phyloP scores from a whole-genome alignment of 2,888 invertebrate genomes.

The Ectropis crepuscularia region DNA sequence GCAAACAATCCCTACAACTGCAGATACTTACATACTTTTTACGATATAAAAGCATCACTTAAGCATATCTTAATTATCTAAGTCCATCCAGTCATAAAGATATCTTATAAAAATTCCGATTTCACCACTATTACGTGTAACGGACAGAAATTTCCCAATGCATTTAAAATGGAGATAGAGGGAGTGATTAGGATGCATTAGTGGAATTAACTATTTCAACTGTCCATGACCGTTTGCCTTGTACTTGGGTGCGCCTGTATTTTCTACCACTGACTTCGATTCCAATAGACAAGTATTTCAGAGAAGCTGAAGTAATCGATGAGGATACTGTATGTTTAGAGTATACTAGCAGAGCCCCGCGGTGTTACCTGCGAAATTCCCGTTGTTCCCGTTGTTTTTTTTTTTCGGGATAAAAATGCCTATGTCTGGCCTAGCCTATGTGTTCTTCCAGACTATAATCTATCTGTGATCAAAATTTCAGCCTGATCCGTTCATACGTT shows the following conservation, averaged over 20 bases:
- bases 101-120: conserved; percentile 29
- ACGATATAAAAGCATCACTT: background rate
- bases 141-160: conserved; percentile 36
- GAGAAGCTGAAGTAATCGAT: no score
- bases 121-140: conserved; percentile 36
- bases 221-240: conserved; percentile 37
- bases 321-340: no score
- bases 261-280: no score
- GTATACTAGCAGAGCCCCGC: no score
- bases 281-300: no score
- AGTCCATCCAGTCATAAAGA: conserved; percentile 24
- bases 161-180: conserved; percentile 37
- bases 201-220: conserved; percentile 38
- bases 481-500: no score
- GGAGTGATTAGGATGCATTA: conserved; percentile 40
- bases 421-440: no score
- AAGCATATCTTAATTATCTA: conserved; percentile 20
- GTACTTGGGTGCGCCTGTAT: conserved; percentile 20
- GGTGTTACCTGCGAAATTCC: no score
- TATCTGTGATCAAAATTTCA: no score
- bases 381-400: no score
- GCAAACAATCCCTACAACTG: background rate
- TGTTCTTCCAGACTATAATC: no score
- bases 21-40: background rate
- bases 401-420: no score